Base-by-base conservation (phyloP, 2,797 vertebrate genomes). In the Bradypodion pumilum region DNA sequence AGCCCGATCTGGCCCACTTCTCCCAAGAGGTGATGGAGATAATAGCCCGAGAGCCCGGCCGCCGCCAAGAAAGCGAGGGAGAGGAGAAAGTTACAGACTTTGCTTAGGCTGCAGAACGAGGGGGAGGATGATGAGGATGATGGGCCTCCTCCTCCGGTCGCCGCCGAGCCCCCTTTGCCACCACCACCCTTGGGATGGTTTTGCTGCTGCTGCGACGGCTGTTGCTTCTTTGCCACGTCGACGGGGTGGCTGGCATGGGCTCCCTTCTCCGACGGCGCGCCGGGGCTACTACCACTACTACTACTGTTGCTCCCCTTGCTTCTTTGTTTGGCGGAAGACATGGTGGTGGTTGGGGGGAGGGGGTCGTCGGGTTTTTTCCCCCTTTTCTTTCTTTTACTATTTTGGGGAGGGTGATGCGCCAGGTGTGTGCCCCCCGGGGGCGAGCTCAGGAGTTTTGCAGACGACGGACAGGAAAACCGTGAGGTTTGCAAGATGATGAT, bases 281-380 rank as follows among this genome's bases (percentile, higher is more conserved):
- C 60, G 80, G 62, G 32, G 72, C 86, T 88, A 84, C 86, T 80
- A n/a, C n/a, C n/a, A n/a, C n/a, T n/a, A n/a, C n/a, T n/a, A n/a
- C n/a, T n/a, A 89, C 90, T 89, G 91, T 94, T 90, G 86, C 92
- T 74, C 49, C 88, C 94, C 87, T 95, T 95, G 89, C 93, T 91
- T 89, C 95, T 94, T 92, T 95, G 95, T 90, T 94, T 95, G 90
- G 93, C 93, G 76, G 94, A 90, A 81, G 94, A 94, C 95, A 95
- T 95, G 92, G 90, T 93, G 78, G 76, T 8, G 1, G 23, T n/a
- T n/a, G n/a, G n/a, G n/a, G n/a, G 56, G 16, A 56, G 19, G 1
- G 60, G 23, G 2, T 52, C 86, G 42, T 37, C 37, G 37, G 37
- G 37, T 10, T 56, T 15, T 56, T 15, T 56, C 19, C 4, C 13